A percentile compares a stretch with the other conserved stretches of the same genome.
Conservation (phyloP, 2,113 vertebrate genomes). For the Accipiter cooperii region DNA sequence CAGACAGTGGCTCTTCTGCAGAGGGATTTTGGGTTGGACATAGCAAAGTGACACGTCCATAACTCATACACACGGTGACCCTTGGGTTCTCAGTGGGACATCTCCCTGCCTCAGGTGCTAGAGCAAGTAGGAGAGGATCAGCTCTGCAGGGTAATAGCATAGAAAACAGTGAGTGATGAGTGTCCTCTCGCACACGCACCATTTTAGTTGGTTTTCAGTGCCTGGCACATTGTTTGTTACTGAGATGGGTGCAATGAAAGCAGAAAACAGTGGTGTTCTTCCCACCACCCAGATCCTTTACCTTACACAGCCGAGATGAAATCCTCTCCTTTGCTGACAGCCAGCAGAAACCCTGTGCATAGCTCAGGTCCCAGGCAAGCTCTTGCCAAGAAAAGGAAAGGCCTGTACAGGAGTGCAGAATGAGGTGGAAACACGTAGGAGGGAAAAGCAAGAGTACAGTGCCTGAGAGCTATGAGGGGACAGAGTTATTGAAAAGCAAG, state of each 20-base stretch:
- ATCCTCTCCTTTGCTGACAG: not conserved
- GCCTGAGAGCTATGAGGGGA: not conserved
- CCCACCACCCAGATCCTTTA: not conserved
- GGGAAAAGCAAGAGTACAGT: not conserved
- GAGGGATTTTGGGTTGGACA: not conserved
- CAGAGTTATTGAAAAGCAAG: not conserved
- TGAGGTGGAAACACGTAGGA: not conserved
- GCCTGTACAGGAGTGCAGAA: not conserved
- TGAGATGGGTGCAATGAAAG: not conserved
- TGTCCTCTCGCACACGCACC: accelerated
- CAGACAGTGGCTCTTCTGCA: not conserved
- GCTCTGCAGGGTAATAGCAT: not conserved
- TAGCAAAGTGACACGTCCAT: not conserved
- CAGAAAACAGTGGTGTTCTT: not conserved
- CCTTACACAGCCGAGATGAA: not conserved
- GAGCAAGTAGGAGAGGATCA: not conserved
- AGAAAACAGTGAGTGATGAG: not conserved
- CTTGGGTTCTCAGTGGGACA: not conserved
- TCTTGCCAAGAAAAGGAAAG: not conserved
- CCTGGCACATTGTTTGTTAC: not conserved
- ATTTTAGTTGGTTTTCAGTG: not conserved
- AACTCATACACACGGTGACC: not conserved
- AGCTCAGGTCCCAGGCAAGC: not conserved
- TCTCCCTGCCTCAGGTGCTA: not conserved
- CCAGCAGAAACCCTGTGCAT: not conserved